Conservation (phyloP, 2,888 invertebrate genomes). For the Pseudococcus jackbeardsleyi region DNA sequence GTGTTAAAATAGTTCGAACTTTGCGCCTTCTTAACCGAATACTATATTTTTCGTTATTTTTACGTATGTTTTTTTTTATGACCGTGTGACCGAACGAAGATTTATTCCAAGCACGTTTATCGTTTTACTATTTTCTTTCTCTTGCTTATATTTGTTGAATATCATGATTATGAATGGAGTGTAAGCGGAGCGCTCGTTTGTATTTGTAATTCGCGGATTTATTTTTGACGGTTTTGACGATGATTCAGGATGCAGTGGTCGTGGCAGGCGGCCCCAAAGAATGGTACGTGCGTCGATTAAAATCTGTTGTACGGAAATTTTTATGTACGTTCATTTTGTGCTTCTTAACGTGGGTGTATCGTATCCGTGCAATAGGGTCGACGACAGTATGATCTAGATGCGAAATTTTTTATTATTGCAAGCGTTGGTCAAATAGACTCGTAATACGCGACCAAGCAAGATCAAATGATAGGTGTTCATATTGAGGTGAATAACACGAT, state of each 20-base stretch:
- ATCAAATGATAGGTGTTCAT: background rate
- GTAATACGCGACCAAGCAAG: background rate
- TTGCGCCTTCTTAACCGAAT: background rate
- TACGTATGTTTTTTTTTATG: background rate
- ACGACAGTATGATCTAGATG: slow-evolving; percentile 33
- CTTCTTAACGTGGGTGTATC: background rate
- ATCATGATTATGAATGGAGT: background rate
- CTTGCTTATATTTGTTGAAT: background rate
- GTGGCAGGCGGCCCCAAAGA: background rate
- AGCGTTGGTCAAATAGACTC: background rate
- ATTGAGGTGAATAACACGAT: background rate
- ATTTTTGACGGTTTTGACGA: background rate
- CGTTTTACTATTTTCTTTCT: background rate
- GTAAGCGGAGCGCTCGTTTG: background rate
- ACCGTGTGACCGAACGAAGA: slow-evolving; percentile 35
- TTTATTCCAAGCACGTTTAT: slow-evolving; percentile 20
- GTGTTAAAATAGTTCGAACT: slow-evolving; percentile 17
- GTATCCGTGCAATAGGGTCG: background rate
- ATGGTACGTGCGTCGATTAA: slow-evolving; percentile 25
- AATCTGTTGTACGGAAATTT: background rate
- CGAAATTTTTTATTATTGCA: slow-evolving; percentile 5
- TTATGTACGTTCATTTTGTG: background rate
- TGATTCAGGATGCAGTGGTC: background rate
- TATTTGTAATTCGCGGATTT: background rate
- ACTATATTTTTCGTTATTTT: slow-evolving; percentile 3